Conservation (phyloP, 1,140 invertebrate species). For the Heliconius hewitsoni region DNA sequence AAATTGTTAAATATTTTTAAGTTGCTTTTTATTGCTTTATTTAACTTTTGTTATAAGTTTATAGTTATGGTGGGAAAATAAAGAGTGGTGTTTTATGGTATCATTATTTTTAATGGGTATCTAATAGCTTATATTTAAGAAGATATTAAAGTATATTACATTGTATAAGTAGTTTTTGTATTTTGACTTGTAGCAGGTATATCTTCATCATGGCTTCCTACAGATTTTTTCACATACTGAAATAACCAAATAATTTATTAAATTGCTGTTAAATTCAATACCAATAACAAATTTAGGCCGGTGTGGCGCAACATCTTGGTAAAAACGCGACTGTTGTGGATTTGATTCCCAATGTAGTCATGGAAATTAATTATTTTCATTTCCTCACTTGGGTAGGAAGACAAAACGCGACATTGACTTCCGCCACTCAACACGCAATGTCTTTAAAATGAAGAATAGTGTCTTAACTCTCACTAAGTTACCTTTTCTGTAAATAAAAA, state of each 20-base stretch:
- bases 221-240: slow-evolving; percentile 89
- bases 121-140: slow-evolving; percentile 38
- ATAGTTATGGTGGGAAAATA: slow-evolving; percentile 21
- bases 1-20: neutral
- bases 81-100: slow-evolving; percentile 19
- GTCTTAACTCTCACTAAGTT: too few species aligned
- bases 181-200: slow-evolving; percentile 81
- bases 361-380: too few species aligned
- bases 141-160: slow-evolving; percentile 56
- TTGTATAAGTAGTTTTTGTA: slow-evolving; percentile 80
- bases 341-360: too few species aligned
- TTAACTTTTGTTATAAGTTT: slow-evolving; percentile 15
- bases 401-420: too few species aligned
- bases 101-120: slow-evolving; percentile 31
- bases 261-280: neutral
- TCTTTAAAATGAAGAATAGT: too few species aligned
- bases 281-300: neutral
- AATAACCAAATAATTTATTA: slow-evolving; percentile 16
- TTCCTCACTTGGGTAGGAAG: too few species aligned
- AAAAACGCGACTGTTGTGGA: too few species aligned
- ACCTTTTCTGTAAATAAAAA: too few species aligned
- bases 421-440: too few species aligned
- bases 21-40: neutral
- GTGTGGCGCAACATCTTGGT: too few species aligned
- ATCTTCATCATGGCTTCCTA: slow-evolving; percentile 86